Conservation (phyloP, 1,140 invertebrate species). For the Goniozus legneri region DNA sequence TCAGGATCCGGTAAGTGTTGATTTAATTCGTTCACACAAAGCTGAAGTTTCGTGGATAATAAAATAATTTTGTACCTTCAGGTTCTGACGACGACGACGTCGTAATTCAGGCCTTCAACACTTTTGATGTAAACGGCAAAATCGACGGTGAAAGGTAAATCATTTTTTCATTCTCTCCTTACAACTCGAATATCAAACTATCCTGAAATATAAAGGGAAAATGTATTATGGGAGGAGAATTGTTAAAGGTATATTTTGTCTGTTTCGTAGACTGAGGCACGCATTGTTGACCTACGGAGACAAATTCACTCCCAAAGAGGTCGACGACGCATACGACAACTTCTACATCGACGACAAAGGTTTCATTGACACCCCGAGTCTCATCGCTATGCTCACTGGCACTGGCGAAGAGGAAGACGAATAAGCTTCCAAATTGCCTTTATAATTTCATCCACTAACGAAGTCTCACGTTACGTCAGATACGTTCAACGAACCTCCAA, state of each 20-base stretch:
- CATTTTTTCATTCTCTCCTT: too few species aligned
- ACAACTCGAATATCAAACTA: too few species aligned
- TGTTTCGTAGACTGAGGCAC: conserved; percentile 76
- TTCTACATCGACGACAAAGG: conserved; percentile 92
- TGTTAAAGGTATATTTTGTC: not conserved
- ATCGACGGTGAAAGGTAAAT: conserved; percentile 78
- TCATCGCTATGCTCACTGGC: conserved; percentile 84
- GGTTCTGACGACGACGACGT: conserved; percentile 89
- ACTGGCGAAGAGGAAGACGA: conserved; percentile 73
- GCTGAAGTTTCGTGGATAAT: not conserved
- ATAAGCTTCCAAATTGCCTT: conserved; percentile 19
- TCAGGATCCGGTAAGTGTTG: conserved; percentile 56
- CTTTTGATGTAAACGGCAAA: conserved; percentile 88
- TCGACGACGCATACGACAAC: conserved; percentile 92
- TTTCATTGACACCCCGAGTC: conserved; percentile 85
- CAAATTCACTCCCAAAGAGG: conserved; percentile 90
- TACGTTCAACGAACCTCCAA: not conserved
- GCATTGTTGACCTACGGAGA: conserved; percentile 94
- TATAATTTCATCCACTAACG: not conserved
- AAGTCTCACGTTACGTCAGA: not conserved
- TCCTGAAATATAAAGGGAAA: too few species aligned
- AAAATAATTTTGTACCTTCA: too few species aligned
- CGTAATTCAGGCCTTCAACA: conserved; percentile 90
- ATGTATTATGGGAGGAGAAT: too few species aligned
- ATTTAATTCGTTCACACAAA: not conserved